Base-by-base conservation (phyloP, 2,888 invertebrate genomes). In the Andrena fulva region DNA sequence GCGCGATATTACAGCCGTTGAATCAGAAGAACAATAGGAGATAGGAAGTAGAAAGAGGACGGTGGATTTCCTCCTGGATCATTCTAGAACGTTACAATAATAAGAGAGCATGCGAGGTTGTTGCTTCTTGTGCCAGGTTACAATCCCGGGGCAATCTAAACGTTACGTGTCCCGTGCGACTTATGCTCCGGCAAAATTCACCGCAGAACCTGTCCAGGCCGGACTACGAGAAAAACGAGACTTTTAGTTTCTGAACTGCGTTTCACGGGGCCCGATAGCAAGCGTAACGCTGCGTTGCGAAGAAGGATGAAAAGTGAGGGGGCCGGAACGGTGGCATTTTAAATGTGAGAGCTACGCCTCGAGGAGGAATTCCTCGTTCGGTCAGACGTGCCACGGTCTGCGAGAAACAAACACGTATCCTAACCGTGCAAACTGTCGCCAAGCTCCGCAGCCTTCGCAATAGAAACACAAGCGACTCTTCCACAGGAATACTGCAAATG, bases 321-420 rank as follows among this genome's bases (percentile, higher is more conserved):
- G 77, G 29, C 24, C 33, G 72, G 67, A 33, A 72, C n/a, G 63
- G 50, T 81, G 66, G 74, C 74, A 78, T 74, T 81, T 78, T 60
- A 62, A 64, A 16, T 24, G 67, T 27, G 59, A 52, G 48, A 70
- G 60, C 42, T 64, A 8, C 54, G 63, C 66, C 69, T 73, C 52
- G 35, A 33, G 16, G 35, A 62, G 67, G 67, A 71, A 71, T 67
- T 50, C 48, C 42, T 31, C 52, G 71, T 20, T 24, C 63, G 59
- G 69, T n/a, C 35, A 59, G 27, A 35, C 27, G 24, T 66, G 48
- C 24, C 10, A 48, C 42, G 35, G 27, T 33, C 20, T 10, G 24
- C 56, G 24, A 42, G 56, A 56, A 24, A 24, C 27, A 20, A 24
- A 56, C 24, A 10, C 24, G 24, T 0, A 20, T 2, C 20, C 7